Evolutionary conservation across 1,140 invertebrate species (phyloP), one percentile per base, ranked within the genome.

Genomic region (Drosophila sturtevanti): DNA sequence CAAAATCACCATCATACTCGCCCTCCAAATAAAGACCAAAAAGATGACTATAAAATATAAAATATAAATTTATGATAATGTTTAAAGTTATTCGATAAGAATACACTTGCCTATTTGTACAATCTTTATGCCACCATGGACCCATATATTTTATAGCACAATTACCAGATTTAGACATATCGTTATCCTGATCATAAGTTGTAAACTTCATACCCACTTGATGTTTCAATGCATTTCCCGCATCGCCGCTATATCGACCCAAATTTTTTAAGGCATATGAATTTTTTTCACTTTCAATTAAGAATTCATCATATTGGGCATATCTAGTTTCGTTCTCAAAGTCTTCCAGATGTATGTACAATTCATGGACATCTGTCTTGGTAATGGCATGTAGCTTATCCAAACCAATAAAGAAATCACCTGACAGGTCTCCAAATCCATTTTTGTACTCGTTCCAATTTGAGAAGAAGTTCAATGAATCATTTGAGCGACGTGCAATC

Each of bases 351-450:
- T 61, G 59, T 11, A 61, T 22, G 12, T 44, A 61, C 4, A 61
- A 16, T 41, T 44, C 59, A 9, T 61, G 59, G 14, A 10, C 24
- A n/a, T 61, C 35, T 11, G 37, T 10, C 12, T 61, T 61, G 1
- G 59, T 61, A 18, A 61, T 31, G 10, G 22, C 59, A 24, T 61
- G 59, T 10, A 61, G 37, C 11, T 44, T 61, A 16, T 61, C 34
- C 22, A 61, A 22, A 11, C 59, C 59, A 24, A 44, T 61, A 16
- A 61, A 61, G 10, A 61, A 61, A 16, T 61, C 37, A 0, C 21
- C 22, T 2, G n/a, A 16, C 0, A 44, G n/a, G 4, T 61, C 1
- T 2, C 22, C 59, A 27, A 61, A 61, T 1, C 59, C 59, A 1
- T 2, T 0, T 24, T 44, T 44, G 4, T 16, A 61, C 9, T 18